These are phyloP conservation scores for Teleiodes luculella DNA, from an alignment of 2,888 invertebrate genomes.

Conservation along the genomic window DNA sequence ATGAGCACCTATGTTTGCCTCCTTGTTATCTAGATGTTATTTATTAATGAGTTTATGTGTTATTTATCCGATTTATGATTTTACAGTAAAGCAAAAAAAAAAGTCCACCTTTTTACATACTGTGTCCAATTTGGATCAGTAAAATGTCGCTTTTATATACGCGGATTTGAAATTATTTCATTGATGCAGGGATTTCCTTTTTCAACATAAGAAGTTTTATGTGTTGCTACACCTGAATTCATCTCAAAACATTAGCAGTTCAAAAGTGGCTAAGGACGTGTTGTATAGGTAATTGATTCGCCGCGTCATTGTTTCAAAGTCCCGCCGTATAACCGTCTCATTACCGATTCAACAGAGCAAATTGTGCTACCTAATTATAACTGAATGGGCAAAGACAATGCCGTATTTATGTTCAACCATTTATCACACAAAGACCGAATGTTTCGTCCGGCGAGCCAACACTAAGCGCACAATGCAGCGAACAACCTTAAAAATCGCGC, in stretches of 20 bases:
- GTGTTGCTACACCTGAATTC: constrained; percentile 36
- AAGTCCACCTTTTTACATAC: too few relatives aligned
- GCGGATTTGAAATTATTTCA: too few relatives aligned
- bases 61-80: too few relatives aligned
- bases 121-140: too few relatives aligned
- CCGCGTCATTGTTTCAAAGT: constrained; percentile 58
- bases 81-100: too few relatives aligned
- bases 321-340: constrained; percentile 55
- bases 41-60: too few relatives aligned
- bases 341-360: constrained; percentile 72
- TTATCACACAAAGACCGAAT: constrained; percentile 72
- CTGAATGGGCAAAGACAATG: constrained; percentile 70
- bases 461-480: constrained; percentile 47
- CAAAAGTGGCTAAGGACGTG: constrained; percentile 45
- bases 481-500: constrained; percentile 62
- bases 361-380: constrained; percentile 77
- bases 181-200: too few relatives aligned
- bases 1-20: too few relatives aligned
- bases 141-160: too few relatives aligned
- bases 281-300: constrained; percentile 68
- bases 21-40: too few relatives aligned
- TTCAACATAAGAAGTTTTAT: constrained; percentile 22
- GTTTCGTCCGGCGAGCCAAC: constrained; percentile 57
- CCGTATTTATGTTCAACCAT: constrained; percentile 75
- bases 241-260: constrained; percentile 38